Evolutionary conservation across 2,888 invertebrate genomes (phyloP).

Genomic region (Parnassius orleans): DNA sequence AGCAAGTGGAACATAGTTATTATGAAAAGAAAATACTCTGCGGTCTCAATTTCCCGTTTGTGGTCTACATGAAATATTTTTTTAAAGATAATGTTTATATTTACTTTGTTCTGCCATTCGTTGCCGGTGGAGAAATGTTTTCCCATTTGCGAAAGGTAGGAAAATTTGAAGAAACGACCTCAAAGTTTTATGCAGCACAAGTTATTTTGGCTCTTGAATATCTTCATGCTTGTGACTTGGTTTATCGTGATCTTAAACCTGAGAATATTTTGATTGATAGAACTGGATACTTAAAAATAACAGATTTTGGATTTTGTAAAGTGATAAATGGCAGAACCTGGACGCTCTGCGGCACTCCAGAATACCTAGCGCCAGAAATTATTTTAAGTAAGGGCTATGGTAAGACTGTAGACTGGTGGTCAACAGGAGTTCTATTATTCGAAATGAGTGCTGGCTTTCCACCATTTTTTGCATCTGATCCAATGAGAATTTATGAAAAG

Average conservation of each 20-base stretch:
- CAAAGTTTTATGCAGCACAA: slow-evolving; percentile 95
- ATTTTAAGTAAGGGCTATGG: slow-evolving; percentile 96
- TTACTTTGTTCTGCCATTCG: slow-evolving; percentile 90
- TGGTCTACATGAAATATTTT: slow-evolving; percentile 90
- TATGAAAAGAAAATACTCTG: slow-evolving; percentile 95
- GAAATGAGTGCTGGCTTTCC: slow-evolving; percentile 96
- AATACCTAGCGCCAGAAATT: slow-evolving; percentile 97
- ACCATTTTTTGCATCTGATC: slow-evolving; percentile 95
- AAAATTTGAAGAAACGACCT: slow-evolving; percentile 86
- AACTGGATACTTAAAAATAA: slow-evolving; percentile 90
- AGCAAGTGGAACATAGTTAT: slow-evolving; percentile 92
- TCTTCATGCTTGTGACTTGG: slow-evolving; percentile 90
- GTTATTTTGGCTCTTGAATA: slow-evolving; percentile 95
- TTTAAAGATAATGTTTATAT: slow-evolving; percentile 93
- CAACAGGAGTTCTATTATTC: slow-evolving; percentile 91
- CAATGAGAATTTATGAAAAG: slow-evolving; percentile 97
- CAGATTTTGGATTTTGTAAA: slow-evolving; percentile 98
- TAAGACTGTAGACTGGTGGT: slow-evolving; percentile 98
- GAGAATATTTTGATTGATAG: slow-evolving; percentile 93
- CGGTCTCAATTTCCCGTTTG: slow-evolving; percentile 92
- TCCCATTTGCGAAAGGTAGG: slow-evolving; percentile 84
- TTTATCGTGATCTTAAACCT: slow-evolving; percentile 95
- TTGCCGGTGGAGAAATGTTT: slow-evolving; percentile 94
- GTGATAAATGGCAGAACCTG: slow-evolving; percentile 88
- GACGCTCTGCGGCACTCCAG: slow-evolving; percentile 97